A percentile compares a stretch with the other conserved stretches of the same genome.
These are phyloP conservation scores for Eleginops maclovinus DNA, from an alignment of 2,113 vertebrate species.

Conservation along the genomic window DNA sequence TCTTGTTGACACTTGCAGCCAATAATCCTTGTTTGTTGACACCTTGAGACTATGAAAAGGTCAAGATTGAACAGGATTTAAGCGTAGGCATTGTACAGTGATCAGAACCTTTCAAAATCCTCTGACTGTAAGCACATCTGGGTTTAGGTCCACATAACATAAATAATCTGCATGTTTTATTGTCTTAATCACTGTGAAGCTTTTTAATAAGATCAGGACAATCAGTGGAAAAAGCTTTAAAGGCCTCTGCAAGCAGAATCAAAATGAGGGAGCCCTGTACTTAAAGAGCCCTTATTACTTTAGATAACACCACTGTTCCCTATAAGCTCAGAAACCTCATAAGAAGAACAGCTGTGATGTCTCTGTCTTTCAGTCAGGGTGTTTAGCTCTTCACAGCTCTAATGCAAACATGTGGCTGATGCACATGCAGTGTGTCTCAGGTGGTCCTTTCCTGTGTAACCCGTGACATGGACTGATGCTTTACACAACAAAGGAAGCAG, in stretches of 20 bases:
- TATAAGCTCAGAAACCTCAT: conserved; percentile 52
- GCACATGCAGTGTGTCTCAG: conserved; percentile 66
- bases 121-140: conserved; percentile 60
- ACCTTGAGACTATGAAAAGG: conserved; percentile 47
- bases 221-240: conserved; percentile 52
- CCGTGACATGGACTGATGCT: conserved; percentile 62
- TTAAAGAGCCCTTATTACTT: conserved; percentile 58
- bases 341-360: conserved; percentile 28
- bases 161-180: conserved; percentile 64
- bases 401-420: conserved; percentile 45
- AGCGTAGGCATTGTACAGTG: conserved; percentile 37
- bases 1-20: neutral
- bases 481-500: conserved; percentile 62
- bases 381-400: conserved; percentile 1
- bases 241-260: conserved; percentile 25
- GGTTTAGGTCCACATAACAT: conserved; percentile 46
- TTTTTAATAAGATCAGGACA: conserved; percentile 66
- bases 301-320: conserved; percentile 49
- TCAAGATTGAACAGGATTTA: conserved; percentile 75
- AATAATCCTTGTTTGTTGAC: conserved; percentile 50
- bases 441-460: conserved; percentile 60
- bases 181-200: conserved; percentile 51
- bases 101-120: conserved; percentile 63
- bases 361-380: conserved; percentile 8
- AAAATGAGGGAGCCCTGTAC: conserved; percentile 8